Evolutionary conservation across 1,140 invertebrate species (phyloP).

Genomic region (Zaprionus taronus): DNA sequence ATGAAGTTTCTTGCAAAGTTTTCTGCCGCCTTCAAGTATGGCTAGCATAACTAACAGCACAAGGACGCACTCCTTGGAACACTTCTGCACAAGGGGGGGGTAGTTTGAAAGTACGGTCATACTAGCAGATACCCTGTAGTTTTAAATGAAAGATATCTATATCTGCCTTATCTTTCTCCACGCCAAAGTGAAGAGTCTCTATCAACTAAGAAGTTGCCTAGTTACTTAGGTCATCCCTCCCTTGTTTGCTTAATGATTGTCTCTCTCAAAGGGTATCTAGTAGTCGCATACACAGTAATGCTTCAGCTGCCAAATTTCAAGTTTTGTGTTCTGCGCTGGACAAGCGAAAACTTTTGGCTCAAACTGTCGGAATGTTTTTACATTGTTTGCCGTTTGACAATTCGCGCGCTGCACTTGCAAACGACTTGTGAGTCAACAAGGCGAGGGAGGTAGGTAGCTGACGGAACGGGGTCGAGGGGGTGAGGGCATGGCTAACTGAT

Average conservation of each 20-base stretch:
- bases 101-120: not conserved
- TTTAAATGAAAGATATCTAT: too few relatives aligned
- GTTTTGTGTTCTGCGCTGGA: slow-evolving; percentile 8
- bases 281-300: not conserved
- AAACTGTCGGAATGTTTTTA: slow-evolving; percentile 65
- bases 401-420: slow-evolving; percentile 58
- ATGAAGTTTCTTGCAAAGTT: slow-evolving; percentile 45
- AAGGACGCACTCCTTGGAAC: not conserved
- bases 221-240: not conserved
- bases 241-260: too few relatives aligned
- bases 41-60: slow-evolving; percentile 41
- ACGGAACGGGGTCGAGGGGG: not conserved
- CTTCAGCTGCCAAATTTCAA: not conserved
- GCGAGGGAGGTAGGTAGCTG: not conserved
- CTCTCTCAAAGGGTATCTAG: not conserved
- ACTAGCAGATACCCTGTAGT: not conserved
- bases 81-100: not conserved
- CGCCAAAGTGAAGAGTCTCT: not conserved
- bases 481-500: slow-evolving; percentile 42
- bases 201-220: not conserved
- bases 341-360: slow-evolving; percentile 45
- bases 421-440: slow-evolving; percentile 29
- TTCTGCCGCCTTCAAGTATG: slow-evolving; percentile 44
- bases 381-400: slow-evolving; percentile 56
- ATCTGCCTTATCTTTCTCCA: too few relatives aligned